These are phyloP conservation scores for Aurelia aurita DNA, from an alignment of 30 jellyfish, hydroid and myxozoan species.

Conservation along the genomic window DNA sequence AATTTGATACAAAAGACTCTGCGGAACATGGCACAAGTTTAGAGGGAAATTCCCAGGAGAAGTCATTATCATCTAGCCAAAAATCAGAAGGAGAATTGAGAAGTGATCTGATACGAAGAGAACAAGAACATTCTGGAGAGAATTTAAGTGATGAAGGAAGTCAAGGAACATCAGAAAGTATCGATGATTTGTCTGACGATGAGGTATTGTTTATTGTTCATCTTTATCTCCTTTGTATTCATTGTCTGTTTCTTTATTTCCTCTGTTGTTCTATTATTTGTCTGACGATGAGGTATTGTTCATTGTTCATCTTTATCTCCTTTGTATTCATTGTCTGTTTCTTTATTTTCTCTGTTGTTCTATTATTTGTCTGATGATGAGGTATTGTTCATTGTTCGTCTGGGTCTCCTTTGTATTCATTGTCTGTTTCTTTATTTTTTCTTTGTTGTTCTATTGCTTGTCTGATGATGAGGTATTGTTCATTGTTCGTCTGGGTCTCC, in stretches of 20 bases:
- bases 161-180: conserved; percentile 67
- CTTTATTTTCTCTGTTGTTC: too few relatives aligned
- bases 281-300: neutral
- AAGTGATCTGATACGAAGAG: conserved; percentile 7
- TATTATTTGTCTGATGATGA: too few relatives aligned
- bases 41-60: neutral
- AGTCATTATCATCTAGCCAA: conserved; percentile 5
- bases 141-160: conserved; percentile 78
- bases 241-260: neutral
- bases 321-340: neutral
- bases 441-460: too few relatives aligned
- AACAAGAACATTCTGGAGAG: conserved; percentile 44
- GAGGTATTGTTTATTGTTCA: conserved; percentile 38
- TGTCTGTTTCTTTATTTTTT: too few relatives aligned
- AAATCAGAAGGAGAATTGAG: neutral
- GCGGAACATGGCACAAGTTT: neutral
- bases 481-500: too few relatives aligned
- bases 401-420: too few relatives aligned
- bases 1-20: neutral
- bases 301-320: neutral
- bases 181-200: conserved; percentile 73
- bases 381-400: too few relatives aligned
- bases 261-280: neutral
- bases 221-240: neutral
- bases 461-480: too few relatives aligned